Evolutionary conservation across 2,888 invertebrate genomes (phyloP), one percentile per base, ranked within the genome.

Genomic region (Agriopis aurantiaria): DNA sequence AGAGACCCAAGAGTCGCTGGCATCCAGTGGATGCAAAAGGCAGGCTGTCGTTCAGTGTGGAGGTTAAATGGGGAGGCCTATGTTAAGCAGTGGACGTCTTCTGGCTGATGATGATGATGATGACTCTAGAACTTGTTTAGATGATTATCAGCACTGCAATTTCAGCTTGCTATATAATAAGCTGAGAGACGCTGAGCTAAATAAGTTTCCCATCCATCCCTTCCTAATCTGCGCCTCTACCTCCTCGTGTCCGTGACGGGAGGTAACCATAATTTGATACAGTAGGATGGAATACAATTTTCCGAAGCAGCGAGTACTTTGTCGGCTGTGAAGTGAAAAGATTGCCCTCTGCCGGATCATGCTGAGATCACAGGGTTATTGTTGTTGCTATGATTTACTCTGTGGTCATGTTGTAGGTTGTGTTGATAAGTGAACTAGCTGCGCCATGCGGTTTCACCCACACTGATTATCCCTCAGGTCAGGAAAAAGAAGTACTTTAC

Each of bases 221-320:
- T 45, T 6, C 11, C 23, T 53, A 43, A 53, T 62, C 53, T 46
- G 11, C 3, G n/a, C n/a, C 17, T 40, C n/a, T 41, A 53, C 68
- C 23, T 59, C 17, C 43, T 46, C 48, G 59, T 58, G 62, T 61
- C 52, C 40, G 62, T 68, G 63, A 52, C 63, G 33, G 43, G 51
- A 45, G 46, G 62, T 62, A 62, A 45, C 63, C 46, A 65, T 69
- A 69, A 69, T 69, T 65, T 62, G 56, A 69, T 69, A 62, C 64
- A 69, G 60, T 23, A 65, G 62, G 66, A 43, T 62, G 49, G 58
- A 76, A 71, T 73, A 72, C 75, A 60, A 79, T 79, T 79, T 78
- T 76, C 78, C 75, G 67, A 75, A 61, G 77, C 75, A 73, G 53
- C 75, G 77, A 67, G 69, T 71, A 59, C 62, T 59, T 65, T 51